Base-by-base conservation (phyloP, 2,888 invertebrate genomes). In the Buathra laborator region DNA sequence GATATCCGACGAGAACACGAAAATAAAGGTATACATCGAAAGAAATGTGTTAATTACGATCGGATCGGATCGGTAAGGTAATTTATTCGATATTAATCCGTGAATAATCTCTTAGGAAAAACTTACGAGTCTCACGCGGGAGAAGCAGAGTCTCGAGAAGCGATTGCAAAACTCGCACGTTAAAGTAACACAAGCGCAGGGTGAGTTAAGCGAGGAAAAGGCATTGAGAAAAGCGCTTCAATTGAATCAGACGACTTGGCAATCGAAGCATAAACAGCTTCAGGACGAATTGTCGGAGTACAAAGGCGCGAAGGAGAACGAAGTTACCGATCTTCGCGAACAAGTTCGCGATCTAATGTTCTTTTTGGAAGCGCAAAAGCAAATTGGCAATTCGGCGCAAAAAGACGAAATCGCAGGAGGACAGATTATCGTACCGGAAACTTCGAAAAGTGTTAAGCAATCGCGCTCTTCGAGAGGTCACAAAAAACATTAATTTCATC, bases 271-370 rank as follows among this genome's bases (percentile, higher is more conserved):
- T 80, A 91, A 93, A 74, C 90, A 92, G 68, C 81, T 93, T 43
- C 91, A 93, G 68, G 89, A 92, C 62, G 92, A 93, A 81, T 86
- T 92, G 72, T 84, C 86, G 3, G 89, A 94, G 78, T 94, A 93
- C 86, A 94, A 94, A 80, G 94, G 92, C 10, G 64, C 86, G 3
- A 95, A 95, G 87, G 95, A 95, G 78, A 90, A 94, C 67, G 96
- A 99, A 95, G 95, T 98, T n/a, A 88, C 94, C 0, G 98, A 99
- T 24, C 95, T 99, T 44, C 96, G 97, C 88, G 99, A 99, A 90
- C 99, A 99, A 95, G 95, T 99, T 9, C 95, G 98, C 48, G 99
- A 99, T 95, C 95, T 99, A 70, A 99, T 99, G 98, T 99, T 99
- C 94, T 99, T 97, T 93, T 96, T 99, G 90, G 98, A 99, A 88